Percentiles rank a stretch among this genome's conserved stretches.
Evolutionary conservation across 1,140 invertebrate genomes (phyloP).

Genomic region (Platyscapa corneri): DNA sequence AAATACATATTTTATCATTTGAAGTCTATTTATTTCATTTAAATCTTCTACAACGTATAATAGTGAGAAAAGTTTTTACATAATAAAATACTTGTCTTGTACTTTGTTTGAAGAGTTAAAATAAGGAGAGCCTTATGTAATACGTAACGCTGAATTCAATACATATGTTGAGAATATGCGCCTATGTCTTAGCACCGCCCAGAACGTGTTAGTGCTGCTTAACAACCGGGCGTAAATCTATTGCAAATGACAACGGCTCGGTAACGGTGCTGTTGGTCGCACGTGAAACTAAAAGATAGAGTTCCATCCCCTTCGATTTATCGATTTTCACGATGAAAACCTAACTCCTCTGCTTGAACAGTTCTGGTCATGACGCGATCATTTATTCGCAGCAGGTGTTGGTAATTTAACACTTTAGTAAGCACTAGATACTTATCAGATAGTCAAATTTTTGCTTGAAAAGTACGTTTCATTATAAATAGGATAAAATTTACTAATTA

Average conservation of each 20-base stretch:
- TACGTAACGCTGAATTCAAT: neutral
- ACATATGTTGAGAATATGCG: neutral
- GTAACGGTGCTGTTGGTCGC: conserved; percentile 21
- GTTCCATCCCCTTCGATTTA: conserved; percentile 33
- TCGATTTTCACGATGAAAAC: conserved; percentile 24
- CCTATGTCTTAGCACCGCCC: conserved; percentile 37
- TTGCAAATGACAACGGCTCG: conserved; percentile 35
- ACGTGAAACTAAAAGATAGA: neutral
- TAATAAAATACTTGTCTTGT: neutral
- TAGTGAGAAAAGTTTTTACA: neutral
- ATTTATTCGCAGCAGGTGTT: conserved; percentile 7
- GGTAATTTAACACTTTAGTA: conserved; percentile 15
- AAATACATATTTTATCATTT: too few relatives aligned
- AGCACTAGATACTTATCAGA: neutral
- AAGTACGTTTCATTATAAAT: neutral
- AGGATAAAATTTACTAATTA: too few relatives aligned
- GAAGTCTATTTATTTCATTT: too few relatives aligned
- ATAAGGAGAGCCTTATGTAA: neutral
- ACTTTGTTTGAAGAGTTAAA: neutral
- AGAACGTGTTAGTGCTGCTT: conserved; percentile 50
- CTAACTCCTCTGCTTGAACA: conserved; percentile 7
- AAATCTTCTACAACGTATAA: neutral
- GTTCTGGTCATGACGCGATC: neutral
- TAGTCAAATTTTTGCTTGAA: neutral
- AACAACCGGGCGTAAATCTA: conserved; percentile 50